These are phyloP conservation scores for Xiphydria camelus DNA, from an alignment of 2,888 invertebrate species.

Conservation along the genomic window DNA sequence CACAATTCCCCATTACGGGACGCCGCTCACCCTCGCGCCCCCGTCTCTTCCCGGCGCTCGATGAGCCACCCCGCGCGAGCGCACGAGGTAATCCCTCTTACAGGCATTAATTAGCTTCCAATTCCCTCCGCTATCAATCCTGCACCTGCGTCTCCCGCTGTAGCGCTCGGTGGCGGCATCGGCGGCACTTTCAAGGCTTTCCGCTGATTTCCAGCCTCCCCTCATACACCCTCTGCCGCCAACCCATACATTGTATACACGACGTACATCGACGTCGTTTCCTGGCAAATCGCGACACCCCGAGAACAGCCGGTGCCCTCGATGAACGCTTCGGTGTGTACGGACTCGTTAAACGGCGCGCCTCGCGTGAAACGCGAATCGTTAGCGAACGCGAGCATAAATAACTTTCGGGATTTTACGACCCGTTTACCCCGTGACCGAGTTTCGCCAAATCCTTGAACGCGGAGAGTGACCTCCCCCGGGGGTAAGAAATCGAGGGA, in stretches of 20 bases:
- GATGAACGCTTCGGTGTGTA: background rate
- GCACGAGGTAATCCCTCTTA: slow-evolving; percentile 36
- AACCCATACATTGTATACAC: background rate
- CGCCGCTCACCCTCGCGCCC: slow-evolving; percentile 8
- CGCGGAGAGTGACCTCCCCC: no score
- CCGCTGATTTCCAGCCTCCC: slow-evolving; percentile 14
- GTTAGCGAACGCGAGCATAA: no score
- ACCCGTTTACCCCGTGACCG: no score
- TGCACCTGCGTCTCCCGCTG: slow-evolving; percentile 15
- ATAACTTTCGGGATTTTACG: no score
- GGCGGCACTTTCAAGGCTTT: slow-evolving; percentile 7
- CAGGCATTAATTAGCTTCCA: slow-evolving; percentile 45
- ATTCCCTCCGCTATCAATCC: slow-evolving; percentile 44
- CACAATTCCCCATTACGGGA: slow-evolving; percentile 30
- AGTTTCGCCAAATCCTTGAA: no score
- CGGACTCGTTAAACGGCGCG: no score
- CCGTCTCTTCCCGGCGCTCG: slow-evolving; percentile 29
- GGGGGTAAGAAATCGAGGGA: no score
- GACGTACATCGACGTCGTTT: background rate
- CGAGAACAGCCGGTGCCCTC: background rate
- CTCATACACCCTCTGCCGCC: background rate
- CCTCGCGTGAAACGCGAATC: no score
- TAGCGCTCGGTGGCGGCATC: slow-evolving; percentile 4
- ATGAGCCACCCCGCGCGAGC: no score
- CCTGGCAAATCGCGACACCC: background rate